These are phyloP conservation scores for Marasmarcha lunaedactyla DNA, from an alignment of 2,888 invertebrate genomes.

Conservation along the genomic window DNA sequence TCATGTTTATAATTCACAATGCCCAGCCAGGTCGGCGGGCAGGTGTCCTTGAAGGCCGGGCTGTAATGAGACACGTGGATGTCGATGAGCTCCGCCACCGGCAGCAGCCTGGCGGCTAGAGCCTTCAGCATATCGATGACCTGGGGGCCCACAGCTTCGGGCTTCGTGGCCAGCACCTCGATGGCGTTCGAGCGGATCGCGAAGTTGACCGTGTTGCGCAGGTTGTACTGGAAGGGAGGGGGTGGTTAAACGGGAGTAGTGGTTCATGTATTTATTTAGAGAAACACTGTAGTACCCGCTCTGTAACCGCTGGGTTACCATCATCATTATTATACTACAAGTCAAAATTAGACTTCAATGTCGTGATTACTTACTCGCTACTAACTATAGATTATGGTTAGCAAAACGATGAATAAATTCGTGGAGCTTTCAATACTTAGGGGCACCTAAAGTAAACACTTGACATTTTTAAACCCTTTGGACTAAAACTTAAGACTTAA, in stretches of 20 bases:
- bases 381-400: too few species aligned
- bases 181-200: constrained; percentile 31
- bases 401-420: too few species aligned
- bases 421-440: too few species aligned
- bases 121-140: constrained; percentile 44
- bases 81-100: constrained; percentile 45
- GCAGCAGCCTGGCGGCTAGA: constrained; percentile 36
- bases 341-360: too few species aligned
- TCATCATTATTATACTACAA: too few species aligned
- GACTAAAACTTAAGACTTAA: too few species aligned
- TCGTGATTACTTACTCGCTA: too few species aligned
- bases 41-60: constrained; percentile 47
- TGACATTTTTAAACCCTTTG: too few species aligned
- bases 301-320: too few species aligned
- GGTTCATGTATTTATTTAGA: too few species aligned
- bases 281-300: background rate
- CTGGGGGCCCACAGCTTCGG: constrained; percentile 38
- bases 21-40: constrained; percentile 46
- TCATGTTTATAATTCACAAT: constrained; percentile 47
- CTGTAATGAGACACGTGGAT: constrained; percentile 48
- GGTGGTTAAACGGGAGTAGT: background rate
- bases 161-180: constrained; percentile 39
- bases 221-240: constrained; percentile 34
- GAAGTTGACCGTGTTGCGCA: constrained; percentile 47
- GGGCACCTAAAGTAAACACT: too few species aligned